A percentile compares a stretch with the other conserved stretches of the same genome.
phyloP scores from a whole-genome alignment of 2,888 invertebrate species.

The Neocrepidodera transversa region DNA sequence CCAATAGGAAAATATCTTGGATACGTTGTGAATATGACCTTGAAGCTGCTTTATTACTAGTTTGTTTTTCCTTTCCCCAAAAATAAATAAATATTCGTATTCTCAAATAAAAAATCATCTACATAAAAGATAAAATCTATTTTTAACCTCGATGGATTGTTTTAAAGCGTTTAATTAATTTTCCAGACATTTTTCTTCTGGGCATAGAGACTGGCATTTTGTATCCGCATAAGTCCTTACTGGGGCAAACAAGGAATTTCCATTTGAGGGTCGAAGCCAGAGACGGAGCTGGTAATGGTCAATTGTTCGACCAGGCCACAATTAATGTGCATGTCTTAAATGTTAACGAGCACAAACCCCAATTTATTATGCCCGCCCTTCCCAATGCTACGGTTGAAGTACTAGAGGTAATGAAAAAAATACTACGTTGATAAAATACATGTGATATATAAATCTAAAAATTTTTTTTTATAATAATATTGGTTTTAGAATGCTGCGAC shows the following conservation, averaged over 20 bases:
- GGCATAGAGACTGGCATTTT: constrained; percentile 81
- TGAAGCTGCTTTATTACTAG: too few species aligned
- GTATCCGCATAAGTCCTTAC: constrained; percentile 76
- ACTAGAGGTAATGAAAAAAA: constrained; percentile 70
- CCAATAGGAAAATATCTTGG: too few species aligned
- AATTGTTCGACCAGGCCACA: constrained; percentile 71
- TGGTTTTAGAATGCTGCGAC: constrained; percentile 76
- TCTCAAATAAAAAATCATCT: too few species aligned
- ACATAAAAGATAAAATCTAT: too few species aligned
- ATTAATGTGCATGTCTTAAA: constrained; percentile 79
- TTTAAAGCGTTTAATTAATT: constrained; percentile 19
- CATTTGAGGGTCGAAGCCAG: constrained; percentile 69
- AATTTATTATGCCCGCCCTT: constrained; percentile 78
- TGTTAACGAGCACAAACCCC: constrained; percentile 83
- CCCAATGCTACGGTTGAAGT: constrained; percentile 81
- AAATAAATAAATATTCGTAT: too few species aligned
- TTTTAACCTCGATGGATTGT: background rate
- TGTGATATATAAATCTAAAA: too few species aligned
- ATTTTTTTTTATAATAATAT: too few species aligned
- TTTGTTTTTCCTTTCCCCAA: too few species aligned
- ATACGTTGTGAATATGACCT: too few species aligned
- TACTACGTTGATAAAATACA: too few species aligned
- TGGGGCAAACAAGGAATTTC: constrained; percentile 67
- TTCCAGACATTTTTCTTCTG: constrained; percentile 75
- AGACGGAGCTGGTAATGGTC: constrained; percentile 75